A percentile compares a stretch with the other conserved stretches of the same genome.
phyloP scores from a whole-genome alignment of 2,113 vertebrate genomes.

The Theristicus caerulescens region DNA sequence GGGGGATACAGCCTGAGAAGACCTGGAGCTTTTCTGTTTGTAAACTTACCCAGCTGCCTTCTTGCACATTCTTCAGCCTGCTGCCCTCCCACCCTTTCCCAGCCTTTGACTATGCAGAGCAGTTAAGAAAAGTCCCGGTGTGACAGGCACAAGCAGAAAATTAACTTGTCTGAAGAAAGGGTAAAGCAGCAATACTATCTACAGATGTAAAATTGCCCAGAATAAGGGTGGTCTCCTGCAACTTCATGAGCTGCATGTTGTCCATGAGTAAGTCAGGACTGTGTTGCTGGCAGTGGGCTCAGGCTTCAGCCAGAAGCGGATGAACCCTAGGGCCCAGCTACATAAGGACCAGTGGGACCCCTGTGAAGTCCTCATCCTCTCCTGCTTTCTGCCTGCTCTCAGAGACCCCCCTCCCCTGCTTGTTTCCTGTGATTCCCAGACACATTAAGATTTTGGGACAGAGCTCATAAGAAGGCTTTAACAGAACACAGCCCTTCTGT shows the following conservation, averaged over 20 bases:
- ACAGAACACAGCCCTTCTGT: neutral
- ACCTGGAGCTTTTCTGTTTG: neutral
- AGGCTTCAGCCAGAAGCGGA: neutral
- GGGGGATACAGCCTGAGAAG: neutral
- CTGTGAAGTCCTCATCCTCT: neutral
- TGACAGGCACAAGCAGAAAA: neutral
- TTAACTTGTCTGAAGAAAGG: neutral
- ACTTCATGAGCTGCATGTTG: neutral
- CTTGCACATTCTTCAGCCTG: neutral
- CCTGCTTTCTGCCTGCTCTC: neutral
- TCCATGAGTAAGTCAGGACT: neutral
- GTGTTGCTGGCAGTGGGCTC: neutral
- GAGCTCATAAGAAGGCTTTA: neutral
- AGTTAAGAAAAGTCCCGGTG: neutral
- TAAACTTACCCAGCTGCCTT: neutral
- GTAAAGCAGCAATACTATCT: neutral
- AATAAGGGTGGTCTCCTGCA: neutral
- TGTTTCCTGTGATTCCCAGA: neutral
- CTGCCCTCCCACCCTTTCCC: neutral
- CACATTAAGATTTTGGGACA: neutral
- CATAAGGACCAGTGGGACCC: neutral
- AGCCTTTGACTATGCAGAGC: neutral
- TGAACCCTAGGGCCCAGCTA: neutral
- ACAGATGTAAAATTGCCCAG: neutral
- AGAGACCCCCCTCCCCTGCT: neutral